These are phyloP conservation scores for Eulemur albifrons DNA, from an alignment of 2,797 vertebrate genomes.

Conservation along the genomic window DNA sequence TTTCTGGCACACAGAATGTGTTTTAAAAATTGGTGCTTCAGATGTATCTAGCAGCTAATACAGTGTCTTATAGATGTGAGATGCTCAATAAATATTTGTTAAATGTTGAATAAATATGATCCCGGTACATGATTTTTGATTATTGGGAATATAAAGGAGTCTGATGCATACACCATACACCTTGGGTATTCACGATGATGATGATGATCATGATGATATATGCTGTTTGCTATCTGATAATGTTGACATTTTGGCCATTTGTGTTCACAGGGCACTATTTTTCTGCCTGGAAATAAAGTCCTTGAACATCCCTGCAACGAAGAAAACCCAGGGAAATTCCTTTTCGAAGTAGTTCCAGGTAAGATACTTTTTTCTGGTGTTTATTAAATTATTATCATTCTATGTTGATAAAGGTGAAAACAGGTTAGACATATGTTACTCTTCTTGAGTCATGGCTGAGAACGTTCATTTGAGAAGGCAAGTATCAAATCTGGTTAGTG, in stretches of 20 bases:
- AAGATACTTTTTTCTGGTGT: conserved; percentile 74
- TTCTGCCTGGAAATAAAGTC: conserved; percentile 96
- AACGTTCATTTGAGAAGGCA: background rate
- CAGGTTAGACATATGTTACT: background rate
- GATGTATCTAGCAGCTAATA: background rate
- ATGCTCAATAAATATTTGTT: background rate
- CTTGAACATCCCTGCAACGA: conserved; percentile 93
- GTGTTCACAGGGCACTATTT: conserved; percentile 91
- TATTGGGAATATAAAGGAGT: background rate
- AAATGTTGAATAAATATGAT: background rate
- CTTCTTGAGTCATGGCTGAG: background rate
- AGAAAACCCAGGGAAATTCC: conserved; percentile 95
- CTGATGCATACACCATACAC: background rate
- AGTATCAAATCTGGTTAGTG: background rate
- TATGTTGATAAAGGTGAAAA: background rate
- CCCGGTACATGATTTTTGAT: background rate
- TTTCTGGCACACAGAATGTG: background rate
- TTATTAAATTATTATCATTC: background rate
- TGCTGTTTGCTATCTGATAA: background rate
- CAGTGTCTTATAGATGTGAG: background rate
- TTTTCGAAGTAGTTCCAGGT: conserved; percentile 99
- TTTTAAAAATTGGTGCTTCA: conserved; percentile 18
- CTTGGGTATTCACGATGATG: background rate
- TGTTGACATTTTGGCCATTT: conserved; percentile 13
- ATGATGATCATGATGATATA: background rate